Conservation (phyloP, 2,888 invertebrate genomes). For the Dasypolia templi region DNA sequence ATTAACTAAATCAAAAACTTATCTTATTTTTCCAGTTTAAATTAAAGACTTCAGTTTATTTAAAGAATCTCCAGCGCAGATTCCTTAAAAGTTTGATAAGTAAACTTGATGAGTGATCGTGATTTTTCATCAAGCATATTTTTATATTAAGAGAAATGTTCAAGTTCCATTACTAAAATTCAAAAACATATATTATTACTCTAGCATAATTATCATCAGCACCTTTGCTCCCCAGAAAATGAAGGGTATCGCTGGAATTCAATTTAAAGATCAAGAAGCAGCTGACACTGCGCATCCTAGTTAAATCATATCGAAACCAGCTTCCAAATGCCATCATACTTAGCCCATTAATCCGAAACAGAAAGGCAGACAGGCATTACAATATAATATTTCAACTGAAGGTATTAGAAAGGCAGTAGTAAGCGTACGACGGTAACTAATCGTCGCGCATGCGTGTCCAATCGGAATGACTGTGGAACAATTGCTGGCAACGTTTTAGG, state of each 20-base stretch:
- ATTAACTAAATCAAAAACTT: too few relatives aligned
- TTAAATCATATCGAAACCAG: constrained; percentile 49
- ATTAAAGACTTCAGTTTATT: constrained; percentile 30
- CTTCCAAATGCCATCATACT: constrained; percentile 62
- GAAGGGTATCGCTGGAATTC: too few relatives aligned
- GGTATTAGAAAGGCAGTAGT: constrained; percentile 86
- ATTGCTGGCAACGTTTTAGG: constrained; percentile 80
- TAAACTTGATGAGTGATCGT: constrained; percentile 45
- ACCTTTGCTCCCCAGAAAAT: too few relatives aligned
- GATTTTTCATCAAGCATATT: constrained; percentile 32
- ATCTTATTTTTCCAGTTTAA: too few relatives aligned
- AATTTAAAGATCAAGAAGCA: neutral
- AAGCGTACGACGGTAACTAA: constrained; percentile 84
- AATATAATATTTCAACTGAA: constrained; percentile 68
- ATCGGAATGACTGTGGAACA: constrained; percentile 84
- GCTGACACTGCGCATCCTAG: constrained; percentile 33
- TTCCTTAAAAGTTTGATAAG: constrained; percentile 25
- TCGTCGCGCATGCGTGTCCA: constrained; percentile 85
- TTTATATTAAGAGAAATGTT: neutral
- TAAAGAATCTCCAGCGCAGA: neutral
- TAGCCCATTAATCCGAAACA: constrained; percentile 60
- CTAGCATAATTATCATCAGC: too few relatives aligned
- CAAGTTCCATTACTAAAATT: too few relatives aligned
- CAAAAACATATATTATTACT: too few relatives aligned
- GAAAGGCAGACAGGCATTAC: constrained; percentile 59